Conservation (phyloP, 2,888 invertebrate species). For the Rhamnusium bicolor region DNA sequence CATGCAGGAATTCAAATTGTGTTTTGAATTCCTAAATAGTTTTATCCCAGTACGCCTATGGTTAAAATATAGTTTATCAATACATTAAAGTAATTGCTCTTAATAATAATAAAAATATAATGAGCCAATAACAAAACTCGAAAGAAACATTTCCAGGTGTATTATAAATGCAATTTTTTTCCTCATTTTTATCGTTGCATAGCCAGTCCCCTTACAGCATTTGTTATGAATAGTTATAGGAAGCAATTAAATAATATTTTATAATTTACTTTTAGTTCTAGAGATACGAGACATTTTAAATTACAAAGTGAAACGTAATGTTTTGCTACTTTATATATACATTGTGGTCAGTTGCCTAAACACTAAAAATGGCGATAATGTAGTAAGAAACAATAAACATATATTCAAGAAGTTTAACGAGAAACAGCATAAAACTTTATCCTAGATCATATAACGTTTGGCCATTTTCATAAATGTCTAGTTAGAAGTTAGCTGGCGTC, state of each 20-base stretch:
- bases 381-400: conserved; percentile 7
- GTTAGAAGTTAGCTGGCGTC: conserved; percentile 39
- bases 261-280: background rate
- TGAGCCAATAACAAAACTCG: too few species aligned
- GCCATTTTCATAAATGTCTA: conserved; percentile 46
- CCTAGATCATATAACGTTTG: conserved; percentile 43
- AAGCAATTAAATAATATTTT: background rate
- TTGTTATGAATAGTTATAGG: background rate
- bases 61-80: too few species aligned
- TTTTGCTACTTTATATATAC: background rate
- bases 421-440: conserved; percentile 39
- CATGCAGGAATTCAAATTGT: too few species aligned
- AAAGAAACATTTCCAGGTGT: too few species aligned
- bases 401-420: conserved; percentile 12
- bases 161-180: too few species aligned
- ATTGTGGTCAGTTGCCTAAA: background rate
- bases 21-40: too few species aligned
- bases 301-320: background rate
- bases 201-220: too few species aligned
- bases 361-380: background rate
- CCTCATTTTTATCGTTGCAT: too few species aligned
- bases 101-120: too few species aligned
- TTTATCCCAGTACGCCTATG: too few species aligned
- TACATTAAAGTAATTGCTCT: too few species aligned
- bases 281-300: too few species aligned